These are phyloP conservation scores for Nasonia oneida DNA, from an alignment of 2,888 invertebrate species.

Conservation along the genomic window DNA sequence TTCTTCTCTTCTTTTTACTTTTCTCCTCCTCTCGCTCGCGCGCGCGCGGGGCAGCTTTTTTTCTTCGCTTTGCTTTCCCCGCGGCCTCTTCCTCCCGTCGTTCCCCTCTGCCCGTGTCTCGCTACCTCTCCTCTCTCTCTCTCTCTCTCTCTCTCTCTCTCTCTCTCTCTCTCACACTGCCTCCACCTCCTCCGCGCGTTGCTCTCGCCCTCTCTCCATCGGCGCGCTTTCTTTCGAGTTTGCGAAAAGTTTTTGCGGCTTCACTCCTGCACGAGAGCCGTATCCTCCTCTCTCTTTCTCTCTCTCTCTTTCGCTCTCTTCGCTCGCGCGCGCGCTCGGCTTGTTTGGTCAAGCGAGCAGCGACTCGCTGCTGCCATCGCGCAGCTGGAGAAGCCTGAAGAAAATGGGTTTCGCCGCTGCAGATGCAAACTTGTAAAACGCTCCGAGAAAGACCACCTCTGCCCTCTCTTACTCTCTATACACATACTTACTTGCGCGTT, in stretches of 20 bases:
- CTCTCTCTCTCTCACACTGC: background rate
- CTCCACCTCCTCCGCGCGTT: background rate
- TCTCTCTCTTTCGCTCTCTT: background rate
- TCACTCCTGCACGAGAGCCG: conserved; percentile 27
- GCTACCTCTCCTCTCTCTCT: background rate
- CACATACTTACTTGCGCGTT: background rate
- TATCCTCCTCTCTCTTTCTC: conserved; percentile 16
- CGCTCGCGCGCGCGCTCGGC: background rate
- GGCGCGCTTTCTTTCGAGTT: conserved; percentile 34
- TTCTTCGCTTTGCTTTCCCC: background rate
- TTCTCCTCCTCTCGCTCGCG: background rate
- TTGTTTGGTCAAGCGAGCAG: conserved; percentile 32
- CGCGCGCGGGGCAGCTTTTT: background rate
- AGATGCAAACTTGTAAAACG: conserved; percentile 38
- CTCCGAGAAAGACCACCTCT: background rate
- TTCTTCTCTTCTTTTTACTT: background rate
- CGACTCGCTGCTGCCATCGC: background rate
- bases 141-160: too few species aligned
- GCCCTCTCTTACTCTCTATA: too few species aligned
- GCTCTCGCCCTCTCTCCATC: conserved; percentile 10
- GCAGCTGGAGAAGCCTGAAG: conserved; percentile 31
- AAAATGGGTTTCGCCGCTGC: conserved; percentile 24
- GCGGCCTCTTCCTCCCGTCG: background rate
- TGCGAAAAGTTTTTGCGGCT: conserved; percentile 49
- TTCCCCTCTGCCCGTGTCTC: background rate